Evolutionary conservation across 2,113 vertebrate species (phyloP), one percentile per base, ranked within the genome.

Genomic region (Etia nguti): DNA sequence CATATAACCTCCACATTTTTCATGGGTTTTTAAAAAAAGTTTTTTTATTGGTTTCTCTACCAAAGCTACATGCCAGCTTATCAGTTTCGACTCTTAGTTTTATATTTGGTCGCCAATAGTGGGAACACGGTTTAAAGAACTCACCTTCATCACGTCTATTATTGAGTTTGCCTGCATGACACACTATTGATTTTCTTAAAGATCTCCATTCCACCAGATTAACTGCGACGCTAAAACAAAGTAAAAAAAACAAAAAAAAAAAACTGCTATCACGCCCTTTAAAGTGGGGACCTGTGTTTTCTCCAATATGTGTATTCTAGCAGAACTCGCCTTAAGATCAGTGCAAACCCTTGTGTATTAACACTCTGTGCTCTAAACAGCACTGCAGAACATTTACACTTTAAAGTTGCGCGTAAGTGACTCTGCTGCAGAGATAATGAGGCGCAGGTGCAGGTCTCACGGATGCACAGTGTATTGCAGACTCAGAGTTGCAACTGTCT

Each of bases 401-500:
- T 10, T 22, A 80, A 93, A 93, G 52, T 54, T 4, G 34, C 26
- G 13, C 82, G n/a, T 88, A 43, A 91, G 81, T 36, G 82, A 57
- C 82, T 77, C 88, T 81, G 85, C 87, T 90, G 89, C 70, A 4
- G 80, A 57, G 56, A 85, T 81, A 90, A 89, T 85, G 81, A 84
- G 7, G 43, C 3, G 85, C 94, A 93, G 92, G 93, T 94, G 92
- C 89, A 84, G 79, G 11, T 41, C 31, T 68, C 36, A 34, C 50
- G 2, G 54, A 18, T 24, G 5, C 60, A 48, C 81, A 59, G 89
- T 91, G 91, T 91, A 92, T 93, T 93, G 88, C 87, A 82, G 59
- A 83, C 41, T 41, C 6, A 85, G 55, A 50, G 20, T 79, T 26
- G 54, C 77, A 24, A 38, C 65, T 20, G 84, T 57, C 86, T 46